Percentiles rank a stretch among this genome's conserved stretches.
phyloP scores from a whole-genome alignment of 37 sponge, comb jelly and placozoan genomes.

The Agelas oroides region DNA sequence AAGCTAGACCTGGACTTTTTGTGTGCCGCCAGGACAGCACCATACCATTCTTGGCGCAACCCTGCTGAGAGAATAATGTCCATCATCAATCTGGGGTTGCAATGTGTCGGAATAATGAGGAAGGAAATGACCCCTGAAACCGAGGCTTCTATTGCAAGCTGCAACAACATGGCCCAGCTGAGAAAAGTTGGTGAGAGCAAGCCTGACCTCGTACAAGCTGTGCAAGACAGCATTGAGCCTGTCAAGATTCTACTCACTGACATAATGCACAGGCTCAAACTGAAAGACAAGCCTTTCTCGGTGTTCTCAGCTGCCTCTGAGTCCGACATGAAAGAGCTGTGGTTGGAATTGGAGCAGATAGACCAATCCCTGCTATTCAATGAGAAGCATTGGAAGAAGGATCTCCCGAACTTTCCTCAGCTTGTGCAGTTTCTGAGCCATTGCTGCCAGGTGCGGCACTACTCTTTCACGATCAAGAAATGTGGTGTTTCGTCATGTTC shows the following conservation, averaged over 20 bases:
- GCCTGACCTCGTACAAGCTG: conserved; percentile 23
- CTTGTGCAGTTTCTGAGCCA: conserved; percentile 35
- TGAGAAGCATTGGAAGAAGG: conserved; percentile 10
- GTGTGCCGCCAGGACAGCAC: conserved; percentile 57
- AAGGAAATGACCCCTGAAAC: conserved; percentile 33
- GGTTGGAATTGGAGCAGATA: not conserved
- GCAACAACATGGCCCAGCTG: conserved; percentile 52
- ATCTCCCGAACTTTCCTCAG: not conserved
- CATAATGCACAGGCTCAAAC: conserved; percentile 23
- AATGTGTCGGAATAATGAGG: conserved; percentile 55
- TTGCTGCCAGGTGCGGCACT: conserved; percentile 37
- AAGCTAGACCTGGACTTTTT: conserved; percentile 61
- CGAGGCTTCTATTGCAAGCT: conserved; percentile 32
- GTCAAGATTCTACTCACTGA: conserved; percentile 38
- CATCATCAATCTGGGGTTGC: conserved; percentile 60
- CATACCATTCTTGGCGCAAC: conserved; percentile 58
- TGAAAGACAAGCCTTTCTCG: conserved; percentile 16
- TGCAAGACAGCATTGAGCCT: conserved; percentile 31
- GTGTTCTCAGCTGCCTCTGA: conserved; percentile 11
- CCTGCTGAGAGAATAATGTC: conserved; percentile 66
- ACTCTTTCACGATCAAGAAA: conserved; percentile 49
- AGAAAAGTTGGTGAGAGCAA: conserved; percentile 27
- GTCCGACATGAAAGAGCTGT: conserved; percentile 16
- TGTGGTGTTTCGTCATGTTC: conserved; percentile 31
- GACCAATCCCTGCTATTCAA: conserved; percentile 20